phyloP scores from a whole-genome alignment of 2,888 invertebrate species.

The Nomada ferruginata region DNA sequence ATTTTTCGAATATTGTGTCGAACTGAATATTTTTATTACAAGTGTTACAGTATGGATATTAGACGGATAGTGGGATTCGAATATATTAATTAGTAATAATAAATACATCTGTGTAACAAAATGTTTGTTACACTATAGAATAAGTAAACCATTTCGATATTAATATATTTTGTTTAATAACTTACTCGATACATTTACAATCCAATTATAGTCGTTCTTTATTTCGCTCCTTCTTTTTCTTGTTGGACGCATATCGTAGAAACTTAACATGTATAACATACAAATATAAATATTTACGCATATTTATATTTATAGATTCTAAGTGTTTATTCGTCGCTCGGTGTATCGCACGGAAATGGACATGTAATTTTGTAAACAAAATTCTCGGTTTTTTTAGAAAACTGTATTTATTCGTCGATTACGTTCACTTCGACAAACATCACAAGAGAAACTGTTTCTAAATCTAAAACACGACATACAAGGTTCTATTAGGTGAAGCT shows the following conservation, averaged over 20 bases:
- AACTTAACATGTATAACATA: constrained; percentile 20
- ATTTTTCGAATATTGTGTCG: too few relatives aligned
- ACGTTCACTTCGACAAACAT: background rate
- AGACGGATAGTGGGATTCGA: too few relatives aligned
- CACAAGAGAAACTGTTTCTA: background rate
- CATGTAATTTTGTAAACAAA: background rate
- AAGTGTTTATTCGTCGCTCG: constrained; percentile 9
- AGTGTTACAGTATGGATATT: too few relatives aligned
- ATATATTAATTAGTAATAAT: too few relatives aligned
- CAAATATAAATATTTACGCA: background rate
- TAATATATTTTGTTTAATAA: background rate
- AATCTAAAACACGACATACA: background rate
- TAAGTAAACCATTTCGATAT: background rate
- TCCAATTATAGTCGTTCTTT: constrained; percentile 7
- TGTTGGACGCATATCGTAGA: background rate
- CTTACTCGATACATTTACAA: constrained; percentile 25
- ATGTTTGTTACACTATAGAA: too few relatives aligned
- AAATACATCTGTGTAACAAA: too few relatives aligned
- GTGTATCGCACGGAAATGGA: background rate
- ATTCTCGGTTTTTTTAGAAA: constrained; percentile 17
- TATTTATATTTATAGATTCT: constrained; percentile 3
- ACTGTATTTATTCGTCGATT: constrained; percentile 7
- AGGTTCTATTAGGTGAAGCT: background rate
- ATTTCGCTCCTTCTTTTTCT: background rate
- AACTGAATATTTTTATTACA: too few relatives aligned